These are phyloP conservation scores for Germaria angustata DNA, from an alignment of 2,888 invertebrate genomes.

Conservation along the genomic window DNA sequence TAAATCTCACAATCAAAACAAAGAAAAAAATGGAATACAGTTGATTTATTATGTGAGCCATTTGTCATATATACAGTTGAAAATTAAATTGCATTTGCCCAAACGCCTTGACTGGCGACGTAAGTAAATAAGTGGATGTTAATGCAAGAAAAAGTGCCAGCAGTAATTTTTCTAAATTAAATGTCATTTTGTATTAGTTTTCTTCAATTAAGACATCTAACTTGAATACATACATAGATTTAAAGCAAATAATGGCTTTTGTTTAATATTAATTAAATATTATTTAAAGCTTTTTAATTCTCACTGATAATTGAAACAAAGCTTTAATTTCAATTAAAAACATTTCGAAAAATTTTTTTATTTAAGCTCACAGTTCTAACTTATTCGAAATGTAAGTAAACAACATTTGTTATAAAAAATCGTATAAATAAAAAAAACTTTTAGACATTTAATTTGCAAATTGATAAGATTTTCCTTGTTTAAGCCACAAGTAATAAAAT, in stretches of 20 bases:
- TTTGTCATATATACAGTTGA: constrained; percentile 44
- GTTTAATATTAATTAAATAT: background rate
- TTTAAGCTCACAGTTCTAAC: too few relatives aligned
- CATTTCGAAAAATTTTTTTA: too few relatives aligned
- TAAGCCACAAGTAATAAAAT: too few relatives aligned
- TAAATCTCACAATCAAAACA: constrained; percentile 43
- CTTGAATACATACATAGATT: background rate
- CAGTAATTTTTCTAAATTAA: constrained; percentile 8
- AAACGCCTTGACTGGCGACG: constrained; percentile 21
- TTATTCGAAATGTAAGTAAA: too few relatives aligned
- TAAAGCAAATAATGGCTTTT: background rate
- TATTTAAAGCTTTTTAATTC: too few relatives aligned
- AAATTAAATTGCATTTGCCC: constrained; percentile 43
- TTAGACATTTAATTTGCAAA: too few relatives aligned
- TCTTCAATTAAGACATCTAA: background rate
- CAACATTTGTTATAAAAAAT: too few relatives aligned
- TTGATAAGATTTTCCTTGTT: too few relatives aligned
- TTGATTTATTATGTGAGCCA: constrained; percentile 57
- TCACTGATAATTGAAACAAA: too few relatives aligned
- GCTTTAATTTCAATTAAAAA: too few relatives aligned
- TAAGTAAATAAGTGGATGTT: background rate
- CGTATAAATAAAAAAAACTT: too few relatives aligned
- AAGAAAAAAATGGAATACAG: background rate
- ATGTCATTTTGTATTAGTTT: background rate
- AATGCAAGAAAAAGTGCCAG: background rate